Conservation (phyloP, 2,113 vertebrate genomes). For the Eretmodus cyanostictus region DNA sequence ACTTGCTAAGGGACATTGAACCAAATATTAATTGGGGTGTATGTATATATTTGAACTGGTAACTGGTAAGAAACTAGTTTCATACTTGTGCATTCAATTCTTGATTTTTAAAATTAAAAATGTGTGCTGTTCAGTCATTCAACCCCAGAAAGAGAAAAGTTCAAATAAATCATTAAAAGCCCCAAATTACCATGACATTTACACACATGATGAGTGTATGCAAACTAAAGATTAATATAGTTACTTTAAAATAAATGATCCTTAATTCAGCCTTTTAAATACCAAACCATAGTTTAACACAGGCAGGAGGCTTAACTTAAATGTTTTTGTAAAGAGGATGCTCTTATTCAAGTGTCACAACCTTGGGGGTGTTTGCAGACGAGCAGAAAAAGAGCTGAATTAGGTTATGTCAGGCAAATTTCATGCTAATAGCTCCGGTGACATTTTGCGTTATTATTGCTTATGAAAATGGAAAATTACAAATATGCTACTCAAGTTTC, state of each 20-base stretch:
- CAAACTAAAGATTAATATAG: background rate
- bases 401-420: conserved; percentile 33
- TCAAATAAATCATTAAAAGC: background rate
- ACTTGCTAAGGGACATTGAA: background rate
- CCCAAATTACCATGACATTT: background rate
- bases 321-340: background rate
- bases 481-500: conserved; percentile 37
- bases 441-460: conserved; percentile 54
- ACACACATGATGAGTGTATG: background rate
- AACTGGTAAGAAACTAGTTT: background rate
- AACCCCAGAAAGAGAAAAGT: background rate
- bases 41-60: background rate
- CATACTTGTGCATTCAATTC: background rate
- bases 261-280: background rate
- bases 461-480: conserved; percentile 44
- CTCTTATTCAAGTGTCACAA: conserved; percentile 10
- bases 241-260: background rate
- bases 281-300: background rate
- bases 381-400: background rate
- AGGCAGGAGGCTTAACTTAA: background rate
- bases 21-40: background rate
- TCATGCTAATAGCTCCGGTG: conserved; percentile 50
- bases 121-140: background rate
- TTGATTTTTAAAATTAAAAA: background rate
- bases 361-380: background rate